Evolutionary conservation across 2,113 vertebrate species (phyloP).

Genomic region (Quiscalus mexicanus): DNA sequence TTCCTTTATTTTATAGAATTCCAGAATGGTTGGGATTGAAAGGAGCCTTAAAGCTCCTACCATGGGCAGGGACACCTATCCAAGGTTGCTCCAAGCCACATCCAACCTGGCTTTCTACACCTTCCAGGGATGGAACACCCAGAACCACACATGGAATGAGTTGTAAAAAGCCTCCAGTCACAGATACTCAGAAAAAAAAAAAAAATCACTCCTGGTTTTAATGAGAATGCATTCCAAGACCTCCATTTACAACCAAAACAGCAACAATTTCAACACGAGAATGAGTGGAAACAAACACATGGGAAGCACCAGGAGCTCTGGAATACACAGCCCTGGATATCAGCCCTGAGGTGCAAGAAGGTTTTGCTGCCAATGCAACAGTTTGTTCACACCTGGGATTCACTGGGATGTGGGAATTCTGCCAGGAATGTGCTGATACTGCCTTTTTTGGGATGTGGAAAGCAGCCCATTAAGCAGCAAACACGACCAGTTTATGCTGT

Average conservation of each 20-base stretch:
- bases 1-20: background rate
- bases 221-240: background rate
- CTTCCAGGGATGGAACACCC: background rate
- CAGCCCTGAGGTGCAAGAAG: background rate
- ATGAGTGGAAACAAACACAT: background rate
- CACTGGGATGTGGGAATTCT: background rate
- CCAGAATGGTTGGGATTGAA: background rate
- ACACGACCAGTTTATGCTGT: background rate
- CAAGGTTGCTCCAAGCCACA: background rate
- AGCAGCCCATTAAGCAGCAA: background rate
- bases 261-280: background rate
- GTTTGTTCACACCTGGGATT: background rate
- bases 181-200: accelerated
- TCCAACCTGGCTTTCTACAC: background rate
- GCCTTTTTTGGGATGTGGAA: background rate
- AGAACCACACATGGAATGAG: background rate
- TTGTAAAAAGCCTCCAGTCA: background rate
- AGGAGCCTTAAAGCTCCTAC: background rate
- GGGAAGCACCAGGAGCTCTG: background rate
- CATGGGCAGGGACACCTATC: background rate
- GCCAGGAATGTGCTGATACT: background rate
- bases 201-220: background rate
- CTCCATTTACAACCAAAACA: background rate
- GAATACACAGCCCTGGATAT: background rate
- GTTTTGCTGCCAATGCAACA: background rate